A percentile compares a stretch with the other conserved stretches of the same genome.
phyloP scores from a whole-genome alignment of 2,888 invertebrate species.

The Dryomyza anilis region DNA sequence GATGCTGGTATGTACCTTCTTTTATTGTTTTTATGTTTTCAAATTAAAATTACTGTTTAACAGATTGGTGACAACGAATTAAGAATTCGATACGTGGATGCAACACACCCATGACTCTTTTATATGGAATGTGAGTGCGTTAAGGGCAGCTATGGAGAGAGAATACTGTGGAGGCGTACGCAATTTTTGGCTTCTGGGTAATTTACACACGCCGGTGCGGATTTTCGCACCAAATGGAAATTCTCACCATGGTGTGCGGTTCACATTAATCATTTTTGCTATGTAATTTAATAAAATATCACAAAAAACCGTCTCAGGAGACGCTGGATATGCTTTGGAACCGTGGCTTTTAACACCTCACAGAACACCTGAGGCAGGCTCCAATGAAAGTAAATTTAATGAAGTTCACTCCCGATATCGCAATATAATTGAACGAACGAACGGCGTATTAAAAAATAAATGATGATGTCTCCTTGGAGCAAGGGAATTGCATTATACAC shows the following conservation, averaged over 20 bases:
- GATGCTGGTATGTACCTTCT: conserved; percentile 22
- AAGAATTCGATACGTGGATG: conserved; percentile 15
- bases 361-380: conserved; percentile 11
- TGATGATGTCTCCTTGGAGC: conserved; percentile 25
- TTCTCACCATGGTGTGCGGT: no score
- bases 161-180: conserved; percentile 21
- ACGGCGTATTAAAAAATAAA: conserved; percentile 10
- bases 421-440: conserved; percentile 25
- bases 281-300: neutral
- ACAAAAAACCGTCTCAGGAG: conserved; percentile 13
- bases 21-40: neutral
- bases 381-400: conserved; percentile 20
- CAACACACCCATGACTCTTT: conserved; percentile 22
- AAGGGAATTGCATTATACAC: conserved; percentile 14
- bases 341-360: conserved; percentile 26
- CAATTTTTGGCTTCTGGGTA: conserved; percentile 24
- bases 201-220: no score
- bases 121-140: conserved; percentile 25
- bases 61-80: conserved; percentile 25
- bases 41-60: conserved; percentile 3
- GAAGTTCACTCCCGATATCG: conserved; percentile 21
- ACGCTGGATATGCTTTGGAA: conserved; percentile 23
- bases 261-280: no score
- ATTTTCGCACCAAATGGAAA: no score
- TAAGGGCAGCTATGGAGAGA: conserved; percentile 22